Percentiles rank a stretch among this genome's conserved stretches.
phyloP scores from a whole-genome alignment of 2,797 vertebrate genomes.

The Cynopterus sphinx region DNA sequence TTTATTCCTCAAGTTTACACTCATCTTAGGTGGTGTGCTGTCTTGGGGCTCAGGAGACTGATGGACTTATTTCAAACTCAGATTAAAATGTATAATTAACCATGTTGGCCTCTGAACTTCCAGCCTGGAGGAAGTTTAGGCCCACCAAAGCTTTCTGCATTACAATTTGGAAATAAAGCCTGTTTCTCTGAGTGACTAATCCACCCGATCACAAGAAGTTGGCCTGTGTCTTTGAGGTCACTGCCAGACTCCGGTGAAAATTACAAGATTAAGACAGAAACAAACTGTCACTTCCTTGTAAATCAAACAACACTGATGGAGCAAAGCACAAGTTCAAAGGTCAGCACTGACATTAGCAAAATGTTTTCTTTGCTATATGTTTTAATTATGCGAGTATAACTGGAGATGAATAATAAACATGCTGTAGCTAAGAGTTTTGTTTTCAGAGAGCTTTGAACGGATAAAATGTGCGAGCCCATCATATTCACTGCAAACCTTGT shows the following conservation, averaged over 20 bases:
- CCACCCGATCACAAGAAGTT: not conserved
- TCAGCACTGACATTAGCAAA: slow-evolving; percentile 50
- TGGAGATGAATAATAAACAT: slow-evolving; percentile 3
- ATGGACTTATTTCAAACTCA: not conserved
- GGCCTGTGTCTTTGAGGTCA: slow-evolving; percentile 46
- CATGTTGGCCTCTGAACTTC: not conserved
- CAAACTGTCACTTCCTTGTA: slow-evolving; percentile 72
- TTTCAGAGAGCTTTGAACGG: slow-evolving; percentile 25
- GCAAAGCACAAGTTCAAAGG: slow-evolving; percentile 60
- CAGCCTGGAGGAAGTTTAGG: not conserved
- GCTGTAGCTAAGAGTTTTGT: not conserved
- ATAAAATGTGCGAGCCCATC: not conserved
- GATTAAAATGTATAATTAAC: not conserved
- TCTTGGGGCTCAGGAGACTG: not conserved
- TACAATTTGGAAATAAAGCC: not conserved
- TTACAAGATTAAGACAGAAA: slow-evolving; percentile 62
- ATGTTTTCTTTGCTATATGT: slow-evolving; percentile 62
- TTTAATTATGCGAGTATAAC: slow-evolving; percentile 45
- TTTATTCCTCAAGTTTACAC: not conserved
- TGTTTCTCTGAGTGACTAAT: not conserved
- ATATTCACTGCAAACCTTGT: not conserved
- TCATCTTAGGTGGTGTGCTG: not conserved
- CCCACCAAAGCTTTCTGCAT: not conserved
- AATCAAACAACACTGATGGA: slow-evolving; percentile 70
- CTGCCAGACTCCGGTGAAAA: slow-evolving; percentile 51